Conservation (phyloP, 2,888 invertebrate species). For the Cataglyphis rosenhaueri region DNA sequence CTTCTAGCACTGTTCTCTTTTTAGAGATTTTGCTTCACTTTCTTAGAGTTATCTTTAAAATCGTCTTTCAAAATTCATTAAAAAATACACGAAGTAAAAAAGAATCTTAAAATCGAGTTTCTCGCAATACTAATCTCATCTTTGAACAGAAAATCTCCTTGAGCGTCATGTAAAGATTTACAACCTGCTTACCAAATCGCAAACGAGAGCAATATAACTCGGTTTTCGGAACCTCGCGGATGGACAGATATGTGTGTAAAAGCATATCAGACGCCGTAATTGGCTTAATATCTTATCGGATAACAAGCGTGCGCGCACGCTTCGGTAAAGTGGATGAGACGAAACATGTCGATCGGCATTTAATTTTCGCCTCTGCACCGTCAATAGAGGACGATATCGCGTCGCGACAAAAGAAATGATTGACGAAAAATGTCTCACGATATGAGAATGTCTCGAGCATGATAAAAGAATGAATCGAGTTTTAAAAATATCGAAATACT, state of each 20-base stretch:
- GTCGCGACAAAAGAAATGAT: constrained; percentile 6
- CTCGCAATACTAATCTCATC: constrained; percentile 13
- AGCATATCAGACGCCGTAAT: constrained; percentile 56
- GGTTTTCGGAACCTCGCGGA: constrained; percentile 31
- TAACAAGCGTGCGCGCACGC: constrained; percentile 55
- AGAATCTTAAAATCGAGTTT: not conserved
- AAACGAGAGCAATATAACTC: constrained; percentile 33
- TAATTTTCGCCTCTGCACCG: constrained; percentile 13
- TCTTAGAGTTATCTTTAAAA: not conserved
- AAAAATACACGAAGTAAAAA: not conserved
- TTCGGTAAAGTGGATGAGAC: constrained; percentile 34
- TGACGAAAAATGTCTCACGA: not conserved
- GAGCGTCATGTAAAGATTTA: constrained; percentile 22
- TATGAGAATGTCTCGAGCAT: not conserved
- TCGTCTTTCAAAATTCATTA: not conserved
- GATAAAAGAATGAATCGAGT: not conserved
- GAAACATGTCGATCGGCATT: constrained; percentile 22
- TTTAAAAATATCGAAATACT: not conserved
- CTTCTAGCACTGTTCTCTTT: not conserved
- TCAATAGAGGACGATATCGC: constrained; percentile 31
- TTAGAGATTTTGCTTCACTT: not conserved
- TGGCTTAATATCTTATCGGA: constrained; percentile 66
- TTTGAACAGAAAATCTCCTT: constrained; percentile 19
- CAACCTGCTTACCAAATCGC: constrained; percentile 28
- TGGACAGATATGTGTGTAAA: constrained; percentile 31